Conservation (phyloP, 2,113 vertebrate genomes). For the Python bivittatus region DNA sequence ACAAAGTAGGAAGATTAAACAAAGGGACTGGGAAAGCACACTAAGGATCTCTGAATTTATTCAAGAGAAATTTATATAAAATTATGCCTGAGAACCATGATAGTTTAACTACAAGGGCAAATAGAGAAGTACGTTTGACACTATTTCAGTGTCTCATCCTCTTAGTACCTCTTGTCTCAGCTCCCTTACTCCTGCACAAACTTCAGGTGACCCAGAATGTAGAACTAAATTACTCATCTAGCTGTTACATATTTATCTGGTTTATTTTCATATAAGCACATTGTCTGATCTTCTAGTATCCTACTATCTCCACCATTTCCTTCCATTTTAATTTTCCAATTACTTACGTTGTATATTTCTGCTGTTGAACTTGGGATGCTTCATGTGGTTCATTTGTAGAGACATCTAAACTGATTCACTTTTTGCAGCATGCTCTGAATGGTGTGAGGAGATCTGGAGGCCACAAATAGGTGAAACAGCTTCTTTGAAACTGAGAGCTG, state of each 20-base stretch:
- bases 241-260: neutral
- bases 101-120: neutral
- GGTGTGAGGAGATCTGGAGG: too few relatives aligned
- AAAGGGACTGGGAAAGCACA: neutral
- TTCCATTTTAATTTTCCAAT: neutral
- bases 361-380: neutral
- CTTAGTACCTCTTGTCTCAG: neutral
- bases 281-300: neutral
- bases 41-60: slow-evolving; percentile 41
- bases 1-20: neutral
- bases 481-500: neutral
- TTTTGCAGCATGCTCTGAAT: neutral
- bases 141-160: neutral
- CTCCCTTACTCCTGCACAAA: neutral
- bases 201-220: neutral
- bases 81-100: neutral
- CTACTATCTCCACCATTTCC: neutral
- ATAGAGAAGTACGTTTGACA: neutral
- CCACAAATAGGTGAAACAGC: neutral
- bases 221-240: neutral
- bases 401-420: neutral
- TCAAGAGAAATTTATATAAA: neutral
- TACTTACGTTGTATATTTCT: neutral
- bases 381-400: neutral
- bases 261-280: neutral